These are phyloP conservation scores for Pollachius pollachius DNA, from an alignment of 2,113 vertebrate genomes.

Conservation along the genomic window DNA sequence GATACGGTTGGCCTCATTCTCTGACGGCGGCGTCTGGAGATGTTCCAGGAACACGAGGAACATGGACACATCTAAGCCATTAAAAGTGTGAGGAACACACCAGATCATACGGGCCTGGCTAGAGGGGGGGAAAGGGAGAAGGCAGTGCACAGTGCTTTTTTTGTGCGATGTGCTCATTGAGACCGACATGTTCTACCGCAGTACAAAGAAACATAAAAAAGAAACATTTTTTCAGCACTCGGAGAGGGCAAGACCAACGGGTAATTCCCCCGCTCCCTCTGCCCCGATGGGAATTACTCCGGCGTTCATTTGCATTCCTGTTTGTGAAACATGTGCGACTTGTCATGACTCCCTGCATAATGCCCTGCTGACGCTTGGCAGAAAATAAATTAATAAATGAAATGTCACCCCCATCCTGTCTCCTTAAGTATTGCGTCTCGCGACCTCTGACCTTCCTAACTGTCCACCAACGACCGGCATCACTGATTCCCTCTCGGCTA, in stretches of 20 bases:
- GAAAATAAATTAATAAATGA: no score
- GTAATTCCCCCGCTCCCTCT: conserved; percentile 19
- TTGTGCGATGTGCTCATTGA: no score
- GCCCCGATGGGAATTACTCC: conserved; percentile 28
- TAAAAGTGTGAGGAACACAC: no score
- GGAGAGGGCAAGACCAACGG: no score
- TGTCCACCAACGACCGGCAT: neutral
- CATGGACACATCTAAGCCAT: no score
- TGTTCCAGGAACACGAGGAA: no score
- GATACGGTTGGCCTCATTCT: no score
- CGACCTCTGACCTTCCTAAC: neutral
- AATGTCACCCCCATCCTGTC: conserved; percentile 18
- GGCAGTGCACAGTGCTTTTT: no score
- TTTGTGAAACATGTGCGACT: conserved; percentile 51
- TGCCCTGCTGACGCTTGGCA: conserved; percentile 10
- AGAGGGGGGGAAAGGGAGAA: no score
- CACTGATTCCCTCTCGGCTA: conserved; percentile 5
- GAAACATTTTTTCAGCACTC: neutral
- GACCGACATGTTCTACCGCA: no score
- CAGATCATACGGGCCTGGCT: no score
- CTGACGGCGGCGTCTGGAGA: no score
- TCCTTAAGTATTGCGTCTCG: neutral
- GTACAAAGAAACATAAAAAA: conserved; percentile 2
- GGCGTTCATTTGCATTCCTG: conserved; percentile 45
- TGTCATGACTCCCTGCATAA: conserved; percentile 51